Percentiles rank a stretch among this genome's conserved stretches.
These are phyloP conservation scores for Amphibalanus amphitrite DNA, from an alignment of 1,140 invertebrate species.

Conservation along the genomic window DNA sequence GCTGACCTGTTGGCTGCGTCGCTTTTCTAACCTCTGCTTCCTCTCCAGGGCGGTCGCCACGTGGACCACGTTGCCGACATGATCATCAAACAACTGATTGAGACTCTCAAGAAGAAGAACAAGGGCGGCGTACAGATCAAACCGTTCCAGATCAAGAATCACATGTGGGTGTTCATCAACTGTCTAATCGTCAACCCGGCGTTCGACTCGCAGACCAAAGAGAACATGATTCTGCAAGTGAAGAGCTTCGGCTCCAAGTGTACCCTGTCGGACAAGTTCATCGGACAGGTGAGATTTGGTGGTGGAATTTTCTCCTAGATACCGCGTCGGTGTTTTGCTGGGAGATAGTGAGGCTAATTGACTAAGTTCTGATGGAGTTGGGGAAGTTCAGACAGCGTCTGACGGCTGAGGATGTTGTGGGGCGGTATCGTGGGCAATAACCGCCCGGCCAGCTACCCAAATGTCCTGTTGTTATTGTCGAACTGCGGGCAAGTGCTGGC, in stretches of 20 bases:
- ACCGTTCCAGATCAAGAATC: conserved; percentile 88
- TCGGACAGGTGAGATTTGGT: conserved; percentile 25
- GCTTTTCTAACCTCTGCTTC: neutral
- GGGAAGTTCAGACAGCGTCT: too few species aligned
- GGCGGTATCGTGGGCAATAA: too few species aligned
- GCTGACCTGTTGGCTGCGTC: neutral
- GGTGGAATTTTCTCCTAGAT: too few species aligned
- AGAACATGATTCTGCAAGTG: conserved; percentile 89
- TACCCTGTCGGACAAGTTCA: conserved; percentile 74
- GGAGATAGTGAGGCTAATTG: too few species aligned
- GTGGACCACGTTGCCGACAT: conserved; percentile 88
- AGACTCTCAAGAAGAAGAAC: conserved; percentile 88
- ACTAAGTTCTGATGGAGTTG: too few species aligned
- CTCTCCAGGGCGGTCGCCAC: conserved; percentile 70
- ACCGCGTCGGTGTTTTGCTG: too few species aligned
- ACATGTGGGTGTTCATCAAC: conserved; percentile 97
- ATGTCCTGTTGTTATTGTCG: too few species aligned
- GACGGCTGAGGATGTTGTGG: too few species aligned
- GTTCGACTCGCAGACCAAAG: conserved; percentile 99
- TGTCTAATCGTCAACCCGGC: conserved; percentile 98
- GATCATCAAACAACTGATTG: conserved; percentile 70
- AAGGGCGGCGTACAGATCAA: conserved; percentile 63
- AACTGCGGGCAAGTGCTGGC: too few species aligned
- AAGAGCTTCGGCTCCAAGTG: conserved; percentile 97
- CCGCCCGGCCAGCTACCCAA: too few species aligned